phyloP scores from a whole-genome alignment of 1,140 invertebrate genomes.

The Sycobia sp. region DNA sequence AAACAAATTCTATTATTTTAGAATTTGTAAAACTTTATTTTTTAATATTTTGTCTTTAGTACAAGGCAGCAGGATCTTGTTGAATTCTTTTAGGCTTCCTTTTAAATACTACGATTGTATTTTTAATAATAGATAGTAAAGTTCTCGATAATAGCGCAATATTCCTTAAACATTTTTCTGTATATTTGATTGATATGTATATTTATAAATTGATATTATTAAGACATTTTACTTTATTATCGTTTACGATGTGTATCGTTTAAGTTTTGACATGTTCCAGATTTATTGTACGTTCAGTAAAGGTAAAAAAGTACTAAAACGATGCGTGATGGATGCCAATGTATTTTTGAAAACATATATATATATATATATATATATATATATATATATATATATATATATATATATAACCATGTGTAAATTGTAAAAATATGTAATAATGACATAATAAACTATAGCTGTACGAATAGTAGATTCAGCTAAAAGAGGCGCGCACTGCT shows the following conservation, averaged over 20 bases:
- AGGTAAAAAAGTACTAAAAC: slow-evolving; percentile 40
- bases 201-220: slow-evolving; percentile 42
- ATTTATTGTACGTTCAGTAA: slow-evolving; percentile 46
- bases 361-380: no score
- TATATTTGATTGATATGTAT: slow-evolving; percentile 42
- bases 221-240: slow-evolving; percentile 42
- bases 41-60: slow-evolving; percentile 21
- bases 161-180: slow-evolving; percentile 37
- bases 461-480: slow-evolving; percentile 28
- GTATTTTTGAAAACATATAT: slow-evolving; percentile 57
- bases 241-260: slow-evolving; percentile 46
- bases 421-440: slow-evolving; percentile 54
- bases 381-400: no score
- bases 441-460: slow-evolving; percentile 19
- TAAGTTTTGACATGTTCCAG: slow-evolving; percentile 52
- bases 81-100: slow-evolving; percentile 19
- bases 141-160: slow-evolving; percentile 29
- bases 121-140: slow-evolving; percentile 5
- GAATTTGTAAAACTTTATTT: slow-evolving; percentile 22
- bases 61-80: slow-evolving; percentile 9
- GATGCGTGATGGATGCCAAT: slow-evolving; percentile 46
- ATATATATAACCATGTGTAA: slow-evolving; percentile 59
- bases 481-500: slow-evolving; percentile 19
- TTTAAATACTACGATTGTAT: slow-evolving; percentile 9
- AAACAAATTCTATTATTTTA: slow-evolving; percentile 4